These are phyloP conservation scores for Malurus alboscapulatus DNA, from an alignment of 2,113 vertebrate species.

Conservation along the genomic window DNA sequence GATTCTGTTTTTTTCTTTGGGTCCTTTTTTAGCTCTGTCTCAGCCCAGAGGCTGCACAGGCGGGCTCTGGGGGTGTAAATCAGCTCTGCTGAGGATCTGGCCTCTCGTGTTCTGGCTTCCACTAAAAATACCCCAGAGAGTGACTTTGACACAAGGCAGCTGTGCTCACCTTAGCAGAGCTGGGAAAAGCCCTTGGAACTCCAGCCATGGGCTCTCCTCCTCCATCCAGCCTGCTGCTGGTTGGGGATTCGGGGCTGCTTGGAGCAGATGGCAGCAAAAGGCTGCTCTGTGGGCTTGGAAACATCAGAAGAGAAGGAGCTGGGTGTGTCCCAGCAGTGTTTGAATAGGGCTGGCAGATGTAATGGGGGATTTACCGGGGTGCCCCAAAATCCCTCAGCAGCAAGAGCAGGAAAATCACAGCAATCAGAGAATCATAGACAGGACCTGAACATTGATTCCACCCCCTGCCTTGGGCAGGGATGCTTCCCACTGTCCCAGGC, in stretches of 20 bases:
- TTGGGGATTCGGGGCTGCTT: not conserved
- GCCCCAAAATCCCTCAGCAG: not conserved
- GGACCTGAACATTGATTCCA: not conserved
- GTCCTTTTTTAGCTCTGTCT: conserved; percentile 40
- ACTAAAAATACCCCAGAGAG: conserved; percentile 49
- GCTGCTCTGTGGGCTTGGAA: not conserved
- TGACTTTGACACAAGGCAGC: conserved; percentile 21
- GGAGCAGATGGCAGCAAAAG: not conserved
- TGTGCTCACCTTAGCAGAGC: conserved; percentile 37
- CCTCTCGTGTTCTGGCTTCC: not conserved
- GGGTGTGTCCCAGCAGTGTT: not conserved
- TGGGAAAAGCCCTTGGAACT: not conserved
- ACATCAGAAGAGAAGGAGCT: not conserved
- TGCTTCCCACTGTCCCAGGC: rapidly evolving
- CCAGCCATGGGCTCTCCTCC: not conserved
- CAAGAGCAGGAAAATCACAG: not conserved
- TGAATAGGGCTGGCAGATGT: not conserved
- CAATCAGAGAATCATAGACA: not conserved
- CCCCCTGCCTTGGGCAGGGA: not conserved
- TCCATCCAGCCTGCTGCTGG: conserved; percentile 10
- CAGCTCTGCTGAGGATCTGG: conserved; percentile 24
- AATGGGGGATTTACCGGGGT: not conserved
- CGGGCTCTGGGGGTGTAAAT: conserved; percentile 30
- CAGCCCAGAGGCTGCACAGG: not conserved
- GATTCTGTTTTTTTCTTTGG: not conserved